A percentile compares a stretch with the other conserved stretches of the same genome.
Conservation (phyloP, 2,113 vertebrate genomes). For the Phocoena phocoena region DNA sequence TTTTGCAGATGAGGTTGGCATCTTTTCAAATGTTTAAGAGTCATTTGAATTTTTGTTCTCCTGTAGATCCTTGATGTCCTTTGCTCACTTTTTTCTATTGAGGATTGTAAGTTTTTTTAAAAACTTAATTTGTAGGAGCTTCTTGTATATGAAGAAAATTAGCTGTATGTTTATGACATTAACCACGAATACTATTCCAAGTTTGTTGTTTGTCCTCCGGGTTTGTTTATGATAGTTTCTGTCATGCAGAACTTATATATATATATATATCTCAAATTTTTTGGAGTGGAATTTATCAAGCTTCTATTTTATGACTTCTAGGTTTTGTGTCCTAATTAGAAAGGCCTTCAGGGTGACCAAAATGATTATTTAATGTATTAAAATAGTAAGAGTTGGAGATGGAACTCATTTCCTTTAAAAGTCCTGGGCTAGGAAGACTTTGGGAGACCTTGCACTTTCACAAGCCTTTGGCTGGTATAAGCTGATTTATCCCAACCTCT, state of each 20-base stretch:
- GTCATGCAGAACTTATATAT: not conserved
- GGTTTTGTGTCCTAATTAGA: not conserved
- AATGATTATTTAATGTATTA: not conserved
- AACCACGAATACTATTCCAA: not conserved
- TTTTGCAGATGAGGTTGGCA: not conserved
- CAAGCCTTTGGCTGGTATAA: not conserved
- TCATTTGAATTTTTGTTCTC: not conserved
- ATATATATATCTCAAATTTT: not conserved
- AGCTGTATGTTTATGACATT: not conserved
- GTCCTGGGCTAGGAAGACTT: not conserved
- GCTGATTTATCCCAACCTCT: not conserved
- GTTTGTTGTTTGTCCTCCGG: not conserved
- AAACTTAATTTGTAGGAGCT: not conserved
- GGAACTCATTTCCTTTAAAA: not conserved
- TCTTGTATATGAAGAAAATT: conserved; percentile 35
- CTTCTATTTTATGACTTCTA: not conserved
- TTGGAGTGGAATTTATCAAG: not conserved
- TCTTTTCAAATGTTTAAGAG: not conserved
- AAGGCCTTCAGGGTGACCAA: not conserved
- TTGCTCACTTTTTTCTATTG: not conserved
- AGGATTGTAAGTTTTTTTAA: not conserved
- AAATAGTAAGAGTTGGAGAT: not conserved
- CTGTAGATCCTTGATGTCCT: not conserved
- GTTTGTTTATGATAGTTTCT: not conserved
- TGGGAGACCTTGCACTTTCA: not conserved